A percentile compares a stretch with the other conserved stretches of the same genome.
phyloP scores from a whole-genome alignment of 2,888 invertebrate species.

The Pterostichus niger region DNA sequence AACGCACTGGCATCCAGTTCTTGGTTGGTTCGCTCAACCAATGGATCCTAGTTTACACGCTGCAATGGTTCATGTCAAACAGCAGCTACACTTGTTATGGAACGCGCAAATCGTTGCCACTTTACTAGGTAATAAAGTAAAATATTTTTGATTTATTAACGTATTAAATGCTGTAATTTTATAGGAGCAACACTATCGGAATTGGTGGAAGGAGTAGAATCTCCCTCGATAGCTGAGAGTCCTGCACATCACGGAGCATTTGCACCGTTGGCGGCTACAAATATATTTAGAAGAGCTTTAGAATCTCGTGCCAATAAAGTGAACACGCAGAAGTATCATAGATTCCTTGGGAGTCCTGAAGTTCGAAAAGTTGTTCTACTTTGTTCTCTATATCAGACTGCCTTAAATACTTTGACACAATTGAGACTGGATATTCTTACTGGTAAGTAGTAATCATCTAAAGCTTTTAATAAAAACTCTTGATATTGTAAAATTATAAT shows the following conservation, averaged over 20 bases:
- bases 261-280: constrained; percentile 75
- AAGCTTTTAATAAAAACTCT: neutral
- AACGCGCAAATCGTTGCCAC: constrained; percentile 79
- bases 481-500: neutral
- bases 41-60: constrained; percentile 80
- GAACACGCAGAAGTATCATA: constrained; percentile 83
- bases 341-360: constrained; percentile 90
- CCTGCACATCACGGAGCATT: constrained; percentile 76
- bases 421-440: constrained; percentile 95
- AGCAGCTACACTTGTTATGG: constrained; percentile 80
- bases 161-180: neutral
- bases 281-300: constrained; percentile 81
- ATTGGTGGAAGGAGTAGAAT: constrained; percentile 77
- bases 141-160: constrained; percentile 62
- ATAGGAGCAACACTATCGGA: constrained; percentile 77
- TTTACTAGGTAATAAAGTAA: constrained; percentile 78
- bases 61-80: constrained; percentile 79
- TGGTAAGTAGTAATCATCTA: constrained; percentile 78
- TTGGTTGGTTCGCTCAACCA: constrained; percentile 93
- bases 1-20: constrained; percentile 98
- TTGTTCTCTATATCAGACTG: constrained; percentile 95
- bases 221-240: constrained; percentile 73
- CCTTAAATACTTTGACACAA: constrained; percentile 93
- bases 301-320: constrained; percentile 81
- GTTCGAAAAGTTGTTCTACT: constrained; percentile 90